A percentile compares a stretch with the other conserved stretches of the same genome.
Conservation (phyloP, 2,113 vertebrate genomes). For the Martes martes region DNA sequence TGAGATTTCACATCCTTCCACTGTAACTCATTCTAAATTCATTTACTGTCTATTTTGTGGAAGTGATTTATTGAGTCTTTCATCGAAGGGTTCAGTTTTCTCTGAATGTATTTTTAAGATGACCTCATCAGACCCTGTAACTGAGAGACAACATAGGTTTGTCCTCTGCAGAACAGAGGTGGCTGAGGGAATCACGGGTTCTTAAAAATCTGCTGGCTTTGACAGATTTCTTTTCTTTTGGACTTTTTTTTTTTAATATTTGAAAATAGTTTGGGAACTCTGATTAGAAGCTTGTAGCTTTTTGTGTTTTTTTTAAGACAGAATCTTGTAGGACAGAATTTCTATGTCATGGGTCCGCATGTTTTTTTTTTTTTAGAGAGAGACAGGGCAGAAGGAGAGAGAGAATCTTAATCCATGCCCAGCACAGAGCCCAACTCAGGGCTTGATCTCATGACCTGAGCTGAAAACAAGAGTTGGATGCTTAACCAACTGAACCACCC, state of each 20-base stretch:
- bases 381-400: not conserved
- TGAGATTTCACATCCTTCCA: not conserved
- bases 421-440: not conserved
- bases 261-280: not conserved
- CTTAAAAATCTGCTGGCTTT: not conserved
- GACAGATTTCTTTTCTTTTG: not conserved
- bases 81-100: not conserved
- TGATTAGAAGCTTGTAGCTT: not conserved
- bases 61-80: not conserved
- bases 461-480: not conserved
- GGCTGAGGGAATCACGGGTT: not conserved
- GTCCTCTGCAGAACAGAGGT: not conserved
- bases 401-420: not conserved
- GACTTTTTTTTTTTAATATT: not conserved
- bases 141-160: not conserved
- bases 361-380: not conserved
- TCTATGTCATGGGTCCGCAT: not conserved
- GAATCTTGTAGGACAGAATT: not conserved
- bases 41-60: not conserved
- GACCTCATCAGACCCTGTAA: not conserved
- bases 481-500: not conserved
- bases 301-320: not conserved
- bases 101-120: not conserved
- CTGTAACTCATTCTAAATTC: no score
- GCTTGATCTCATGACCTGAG: not conserved